Base-by-base conservation (phyloP, 1,140 invertebrate genomes). In the Acromyrmex echinatior region DNA sequence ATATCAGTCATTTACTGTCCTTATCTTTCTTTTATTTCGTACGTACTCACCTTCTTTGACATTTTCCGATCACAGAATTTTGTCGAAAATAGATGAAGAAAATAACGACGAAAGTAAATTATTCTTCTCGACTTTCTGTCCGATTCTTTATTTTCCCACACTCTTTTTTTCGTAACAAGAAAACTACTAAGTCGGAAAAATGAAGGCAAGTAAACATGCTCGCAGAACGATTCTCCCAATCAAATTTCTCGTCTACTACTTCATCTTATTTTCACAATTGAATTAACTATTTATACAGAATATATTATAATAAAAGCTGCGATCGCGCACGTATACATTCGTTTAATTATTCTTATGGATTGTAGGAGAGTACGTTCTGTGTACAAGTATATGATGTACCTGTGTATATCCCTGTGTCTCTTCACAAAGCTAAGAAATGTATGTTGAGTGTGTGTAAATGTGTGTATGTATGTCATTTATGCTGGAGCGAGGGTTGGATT, bases 261-360 rank as follows among this genome's bases (percentile, higher is more conserved):
- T 86, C 51, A 89, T 81, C 86, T 76, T 49, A 49, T 82, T 82
- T 74, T 90, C 88, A 88, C 82, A 89, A 89, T 92, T 95, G 91
- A 95, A 95, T 95, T 95, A 95, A 94, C 94, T 95, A 95, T 95
- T 95, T 95, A 95, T 95, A 95, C 93, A 94, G 94, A 95, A 95
- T 95, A 95, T 95, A 95, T 95, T 95, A 95, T 94, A 93, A 92
- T 95, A 95, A 95, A 95, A 70, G 45, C 93, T 93, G 92, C 94
- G 94, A 92, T 73, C 94, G 66, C 39, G 66, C 66, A n/a, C 21
- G 92, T 93, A 93, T 95, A 94, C 92, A 60, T 94, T 89, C 87
- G 92, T 93, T 88, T 94, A 92, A 93, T 94, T 94, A 92, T 93
- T 86, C 79, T 92, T 94, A 94, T 91, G 88, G 88, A 74, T 82